phyloP scores from a whole-genome alignment of 2,113 vertebrate species.

The Brachypodius melanocephalos region DNA sequence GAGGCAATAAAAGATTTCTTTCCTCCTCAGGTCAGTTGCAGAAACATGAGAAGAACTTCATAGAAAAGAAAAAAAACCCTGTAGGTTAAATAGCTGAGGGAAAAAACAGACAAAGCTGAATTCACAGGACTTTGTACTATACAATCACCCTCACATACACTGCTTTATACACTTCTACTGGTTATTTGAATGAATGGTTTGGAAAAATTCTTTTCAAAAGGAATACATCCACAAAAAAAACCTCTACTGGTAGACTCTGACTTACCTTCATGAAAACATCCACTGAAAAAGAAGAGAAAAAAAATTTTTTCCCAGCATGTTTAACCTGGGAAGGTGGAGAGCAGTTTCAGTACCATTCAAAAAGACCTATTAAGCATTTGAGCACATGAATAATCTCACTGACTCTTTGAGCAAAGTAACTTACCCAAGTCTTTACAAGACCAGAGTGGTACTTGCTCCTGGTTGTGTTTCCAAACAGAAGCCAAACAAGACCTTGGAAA shows the following conservation, averaged over 20 bases:
- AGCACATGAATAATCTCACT: accelerated
- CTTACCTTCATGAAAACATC: background rate
- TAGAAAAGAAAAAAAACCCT: background rate
- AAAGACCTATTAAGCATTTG: background rate
- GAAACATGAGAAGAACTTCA: constrained; percentile 28
- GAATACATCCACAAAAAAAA: background rate
- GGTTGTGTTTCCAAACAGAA: background rate
- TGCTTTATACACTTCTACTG: background rate
- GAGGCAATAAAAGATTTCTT: background rate
- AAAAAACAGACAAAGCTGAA: background rate
- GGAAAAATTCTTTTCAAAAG: background rate
- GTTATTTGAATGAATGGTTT: background rate
- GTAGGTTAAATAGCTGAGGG: background rate
- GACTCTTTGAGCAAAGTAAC: background rate
- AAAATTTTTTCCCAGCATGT: accelerated
- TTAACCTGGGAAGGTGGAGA: background rate
- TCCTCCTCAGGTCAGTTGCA: constrained; percentile 12
- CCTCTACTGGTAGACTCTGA: background rate
- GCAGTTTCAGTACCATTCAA: background rate
- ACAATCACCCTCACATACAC: background rate
- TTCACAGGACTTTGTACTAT: background rate
- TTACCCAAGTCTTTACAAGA: background rate
- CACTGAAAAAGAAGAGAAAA: background rate
- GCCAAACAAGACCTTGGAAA: background rate
- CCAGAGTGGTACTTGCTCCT: background rate